Evolutionary conservation across 1,140 invertebrate genomes (phyloP).

Genomic region (Acromyrmex heyeri): DNA sequence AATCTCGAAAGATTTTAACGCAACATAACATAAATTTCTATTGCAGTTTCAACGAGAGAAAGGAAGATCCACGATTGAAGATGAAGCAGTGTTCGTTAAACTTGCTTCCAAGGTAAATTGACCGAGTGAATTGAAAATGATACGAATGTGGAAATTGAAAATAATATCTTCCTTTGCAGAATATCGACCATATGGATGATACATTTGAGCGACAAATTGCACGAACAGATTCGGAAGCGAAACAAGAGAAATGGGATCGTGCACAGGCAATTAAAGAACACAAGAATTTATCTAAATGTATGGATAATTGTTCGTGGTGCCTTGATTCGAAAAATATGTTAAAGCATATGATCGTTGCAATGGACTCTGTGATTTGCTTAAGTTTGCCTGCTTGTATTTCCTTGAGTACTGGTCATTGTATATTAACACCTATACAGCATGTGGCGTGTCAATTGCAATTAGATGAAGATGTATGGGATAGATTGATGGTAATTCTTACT

Average conservation of each 20-base stretch:
- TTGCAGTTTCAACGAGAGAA: conserved; percentile 96
- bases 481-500: conserved; percentile 90
- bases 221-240: conserved; percentile 88
- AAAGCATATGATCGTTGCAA: conserved; percentile 95
- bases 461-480: conserved; percentile 97
- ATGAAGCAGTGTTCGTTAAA: conserved; percentile 93
- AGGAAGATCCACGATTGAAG: conserved; percentile 92
- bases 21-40: conserved; percentile 1
- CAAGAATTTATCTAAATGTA: conserved; percentile 88
- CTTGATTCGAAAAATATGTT: conserved; percentile 93
- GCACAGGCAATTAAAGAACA: conserved; percentile 92
- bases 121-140: conserved; percentile 34
- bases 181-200: conserved; percentile 92
- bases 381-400: conserved; percentile 93
- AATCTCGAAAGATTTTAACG: neutral
- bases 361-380: conserved; percentile 94
- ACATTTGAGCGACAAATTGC: conserved; percentile 93
- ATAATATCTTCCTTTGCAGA: conserved; percentile 72
- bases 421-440: conserved; percentile 95
- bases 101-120: conserved; percentile 89
- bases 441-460: conserved; percentile 91
- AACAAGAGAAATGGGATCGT: conserved; percentile 89
- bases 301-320: conserved; percentile 94
- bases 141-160: conserved; percentile 26
- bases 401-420: conserved; percentile 95